phyloP scores from a whole-genome alignment of 2,888 invertebrate species.

The Eubasilissa splendida region DNA sequence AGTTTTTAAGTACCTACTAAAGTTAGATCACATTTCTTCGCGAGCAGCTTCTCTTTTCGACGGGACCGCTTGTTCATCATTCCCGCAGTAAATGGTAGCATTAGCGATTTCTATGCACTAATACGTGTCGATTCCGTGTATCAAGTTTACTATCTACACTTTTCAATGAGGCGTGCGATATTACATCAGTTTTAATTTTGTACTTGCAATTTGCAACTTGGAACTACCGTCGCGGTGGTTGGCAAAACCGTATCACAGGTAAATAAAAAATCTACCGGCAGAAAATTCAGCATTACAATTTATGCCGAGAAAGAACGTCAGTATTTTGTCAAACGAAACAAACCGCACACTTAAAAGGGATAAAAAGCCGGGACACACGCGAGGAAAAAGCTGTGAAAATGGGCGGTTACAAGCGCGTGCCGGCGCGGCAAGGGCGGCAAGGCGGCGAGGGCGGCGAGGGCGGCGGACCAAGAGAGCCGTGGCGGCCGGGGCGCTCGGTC shows the following conservation, averaged over 20 bases:
- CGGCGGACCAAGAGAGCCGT: conserved; percentile 10
- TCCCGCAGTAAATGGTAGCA: no score
- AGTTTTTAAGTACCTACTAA: no score
- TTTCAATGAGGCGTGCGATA: background rate
- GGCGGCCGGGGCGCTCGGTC: conserved; percentile 5
- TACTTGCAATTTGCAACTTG: no score
- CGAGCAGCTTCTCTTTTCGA: no score
- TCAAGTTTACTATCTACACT: no score
- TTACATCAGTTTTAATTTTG: no score
- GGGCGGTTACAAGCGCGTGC: conserved; percentile 3
- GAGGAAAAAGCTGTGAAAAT: conserved; percentile 15
- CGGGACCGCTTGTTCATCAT: no score
- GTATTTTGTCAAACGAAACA: background rate
- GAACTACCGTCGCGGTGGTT: no score
- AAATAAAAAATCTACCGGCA: background rate
- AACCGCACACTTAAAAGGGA: background rate
- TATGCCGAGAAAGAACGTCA: background rate
- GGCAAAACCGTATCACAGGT: no score
- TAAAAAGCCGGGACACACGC: background rate
- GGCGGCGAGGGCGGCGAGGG: conserved; percentile 34
- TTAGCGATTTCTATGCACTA: no score
- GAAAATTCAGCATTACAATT: background rate
- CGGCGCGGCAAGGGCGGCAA: conserved; percentile 2
- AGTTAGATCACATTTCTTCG: no score
- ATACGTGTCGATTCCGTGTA: no score